These are phyloP conservation scores for Tupiocoris notatus DNA, from an alignment of 2,888 invertebrate species.

Conservation along the genomic window DNA sequence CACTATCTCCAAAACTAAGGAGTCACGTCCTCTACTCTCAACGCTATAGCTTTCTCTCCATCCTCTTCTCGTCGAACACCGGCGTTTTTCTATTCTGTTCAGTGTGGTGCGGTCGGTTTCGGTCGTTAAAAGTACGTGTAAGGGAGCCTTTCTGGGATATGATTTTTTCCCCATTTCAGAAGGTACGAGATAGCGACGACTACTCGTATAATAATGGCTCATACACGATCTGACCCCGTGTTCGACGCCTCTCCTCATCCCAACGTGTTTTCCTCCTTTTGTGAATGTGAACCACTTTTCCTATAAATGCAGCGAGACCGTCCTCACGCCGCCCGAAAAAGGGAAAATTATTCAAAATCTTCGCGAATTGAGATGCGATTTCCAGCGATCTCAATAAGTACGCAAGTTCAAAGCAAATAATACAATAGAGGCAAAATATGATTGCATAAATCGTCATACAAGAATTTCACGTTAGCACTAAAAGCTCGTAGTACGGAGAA, in stretches of 20 bases:
- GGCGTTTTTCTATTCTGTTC: background rate
- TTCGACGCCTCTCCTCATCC: background rate
- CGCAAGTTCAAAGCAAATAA: too few species aligned
- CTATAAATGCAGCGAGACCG: background rate
- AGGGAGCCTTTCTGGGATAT: slow-evolving; percentile 7
- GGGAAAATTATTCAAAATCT: too few species aligned
- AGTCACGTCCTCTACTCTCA: slow-evolving; percentile 15
- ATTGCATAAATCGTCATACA: too few species aligned
- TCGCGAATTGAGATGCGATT: too few species aligned
- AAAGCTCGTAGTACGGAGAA: too few species aligned
- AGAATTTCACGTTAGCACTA: too few species aligned
- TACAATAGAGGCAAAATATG: too few species aligned
- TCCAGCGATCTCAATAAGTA: too few species aligned
- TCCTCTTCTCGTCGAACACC: background rate
- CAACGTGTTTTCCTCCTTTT: background rate
- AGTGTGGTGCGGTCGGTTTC: background rate
- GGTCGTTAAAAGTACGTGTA: slow-evolving; percentile 22
- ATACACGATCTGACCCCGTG: slow-evolving; percentile 25
- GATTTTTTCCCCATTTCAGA: background rate
- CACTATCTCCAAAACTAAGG: slow-evolving; percentile 8
- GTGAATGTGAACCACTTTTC: background rate
- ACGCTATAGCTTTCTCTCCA: slow-evolving; percentile 20
- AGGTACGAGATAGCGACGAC: background rate
- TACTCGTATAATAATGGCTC: slow-evolving; percentile 22
- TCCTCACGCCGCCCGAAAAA: background rate